Evolutionary conservation across 2,113 vertebrate genomes (phyloP), one percentile per base, ranked within the genome.

Genomic region (Microcebus murinus): DNA sequence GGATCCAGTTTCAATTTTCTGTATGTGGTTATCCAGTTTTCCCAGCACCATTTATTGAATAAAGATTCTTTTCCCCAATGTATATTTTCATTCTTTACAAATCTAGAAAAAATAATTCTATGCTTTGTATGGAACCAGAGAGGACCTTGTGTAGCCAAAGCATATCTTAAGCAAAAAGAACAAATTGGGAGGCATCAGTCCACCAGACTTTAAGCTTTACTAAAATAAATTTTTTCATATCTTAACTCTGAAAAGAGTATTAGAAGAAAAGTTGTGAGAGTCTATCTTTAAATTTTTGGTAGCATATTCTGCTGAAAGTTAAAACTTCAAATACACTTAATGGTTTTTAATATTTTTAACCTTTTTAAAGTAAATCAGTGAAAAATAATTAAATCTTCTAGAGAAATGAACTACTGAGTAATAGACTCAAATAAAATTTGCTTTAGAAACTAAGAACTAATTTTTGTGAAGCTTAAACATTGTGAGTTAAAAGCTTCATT

Each of bases 391-490:
- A 92, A 71, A 67, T 90, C 2, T 77, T 21, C 52, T 34, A 84
- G n/a, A 96, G 29, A 63, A 83, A 70, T 52, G 27, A 80, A 81
- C 48, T 84, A 87, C 59, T 8, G 8, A 48, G 8, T 77, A 81
- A 74, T 42, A 84, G 8, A 80, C 5, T 65, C 52, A 82, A 77
- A 90, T 27, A 87, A 85, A 92, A 73, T 67, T 86, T 95, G 14
- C 27, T 50, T 93, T 59, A 82, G 73, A 86, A 94, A 70, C n/a
- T 74, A 90, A 94, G 71, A 87, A 8, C 8, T 71, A 90, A 87
- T 10, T 55, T 55, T 55, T 18, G 17, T 63, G 18, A 63, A 42
- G 42, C 42, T 42, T 94, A 94, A 74, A 14, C 48, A 74, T n/a
- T 95, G 29, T 52, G 31, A 83, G 13, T 39, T 13, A 95, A 94